These are phyloP conservation scores for Phortica okadai DNA, from an alignment of 2,888 invertebrate genomes.

Conservation along the genomic window DNA sequence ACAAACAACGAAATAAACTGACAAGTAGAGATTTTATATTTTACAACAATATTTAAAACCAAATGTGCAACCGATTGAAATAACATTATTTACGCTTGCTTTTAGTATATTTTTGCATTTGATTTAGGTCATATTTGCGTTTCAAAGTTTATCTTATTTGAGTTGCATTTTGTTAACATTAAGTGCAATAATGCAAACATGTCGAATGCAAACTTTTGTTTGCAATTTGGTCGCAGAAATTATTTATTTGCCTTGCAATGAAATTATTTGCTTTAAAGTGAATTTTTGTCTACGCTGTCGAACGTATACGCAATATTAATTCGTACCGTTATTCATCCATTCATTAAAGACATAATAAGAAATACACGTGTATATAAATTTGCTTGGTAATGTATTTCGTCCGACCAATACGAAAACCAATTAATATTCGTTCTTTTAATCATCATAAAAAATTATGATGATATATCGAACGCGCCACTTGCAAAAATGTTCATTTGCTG, in stretches of 20 bases:
- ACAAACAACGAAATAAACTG: too few relatives aligned
- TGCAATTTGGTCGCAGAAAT: too few relatives aligned
- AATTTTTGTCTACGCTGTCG: too few relatives aligned
- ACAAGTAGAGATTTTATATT: too few relatives aligned
- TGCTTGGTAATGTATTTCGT: background rate
- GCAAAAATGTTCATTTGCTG: background rate
- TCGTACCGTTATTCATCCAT: background rate
- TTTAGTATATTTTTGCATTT: conserved; percentile 2
- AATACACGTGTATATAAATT: background rate
- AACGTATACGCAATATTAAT: too few relatives aligned
- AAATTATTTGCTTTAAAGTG: too few relatives aligned
- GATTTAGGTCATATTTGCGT: background rate
- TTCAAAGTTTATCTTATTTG: background rate
- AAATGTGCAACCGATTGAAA: background rate
- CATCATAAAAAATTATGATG: conserved; percentile 14
- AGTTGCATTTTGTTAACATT: too few relatives aligned
- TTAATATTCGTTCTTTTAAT: conserved; percentile 26
- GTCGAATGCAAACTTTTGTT: too few relatives aligned
- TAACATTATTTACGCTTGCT: background rate
- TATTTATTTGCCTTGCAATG: too few relatives aligned
- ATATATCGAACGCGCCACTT: background rate
- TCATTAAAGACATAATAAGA: background rate
- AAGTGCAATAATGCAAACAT: too few relatives aligned
- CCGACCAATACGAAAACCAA: background rate
- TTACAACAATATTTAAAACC: background rate